Conservation (phyloP, 2,797 vertebrate species). For the Amphiprion clarkii region DNA sequence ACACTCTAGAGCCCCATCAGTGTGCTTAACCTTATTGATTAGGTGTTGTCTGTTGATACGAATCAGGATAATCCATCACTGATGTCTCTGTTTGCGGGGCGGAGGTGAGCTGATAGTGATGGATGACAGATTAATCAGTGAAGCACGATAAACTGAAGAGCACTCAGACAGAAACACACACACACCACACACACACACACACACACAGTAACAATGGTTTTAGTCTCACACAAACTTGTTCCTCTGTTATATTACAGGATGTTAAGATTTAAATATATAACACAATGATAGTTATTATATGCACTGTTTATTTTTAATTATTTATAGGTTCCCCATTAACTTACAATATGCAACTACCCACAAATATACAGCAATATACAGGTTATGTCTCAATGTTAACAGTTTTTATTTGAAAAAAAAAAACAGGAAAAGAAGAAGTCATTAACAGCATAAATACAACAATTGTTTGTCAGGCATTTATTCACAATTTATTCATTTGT, state of each 20-base stretch:
- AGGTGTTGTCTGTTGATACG: conserved; percentile 57
- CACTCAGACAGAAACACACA: conserved; percentile 10
- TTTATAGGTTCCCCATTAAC: too few species aligned
- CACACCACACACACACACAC: conserved; percentile 2
- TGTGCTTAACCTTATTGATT: conserved; percentile 77
- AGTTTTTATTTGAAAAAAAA: too few species aligned
- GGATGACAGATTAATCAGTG: conserved; percentile 70
- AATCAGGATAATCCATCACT: conserved; percentile 71
- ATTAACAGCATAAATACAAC: too few species aligned
- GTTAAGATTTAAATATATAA: too few species aligned
- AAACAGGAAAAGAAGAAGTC: too few species aligned
- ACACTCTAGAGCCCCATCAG: conserved; percentile 62
- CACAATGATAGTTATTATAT: too few species aligned
- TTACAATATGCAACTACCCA: too few species aligned
- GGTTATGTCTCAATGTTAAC: too few species aligned
- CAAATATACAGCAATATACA: too few species aligned
- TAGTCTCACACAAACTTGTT: not conserved
- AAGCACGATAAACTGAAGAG: conserved; percentile 34
- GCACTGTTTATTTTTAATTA: too few species aligned
- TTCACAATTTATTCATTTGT: too few species aligned
- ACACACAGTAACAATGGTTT: conserved; percentile 7
- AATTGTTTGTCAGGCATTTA: too few species aligned
- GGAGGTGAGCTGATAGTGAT: conserved; percentile 71
- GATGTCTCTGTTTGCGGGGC: conserved; percentile 68
- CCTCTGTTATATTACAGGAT: not conserved